Conservation (phyloP, 2,113 vertebrate genomes). For the Rissa tridactyla region DNA sequence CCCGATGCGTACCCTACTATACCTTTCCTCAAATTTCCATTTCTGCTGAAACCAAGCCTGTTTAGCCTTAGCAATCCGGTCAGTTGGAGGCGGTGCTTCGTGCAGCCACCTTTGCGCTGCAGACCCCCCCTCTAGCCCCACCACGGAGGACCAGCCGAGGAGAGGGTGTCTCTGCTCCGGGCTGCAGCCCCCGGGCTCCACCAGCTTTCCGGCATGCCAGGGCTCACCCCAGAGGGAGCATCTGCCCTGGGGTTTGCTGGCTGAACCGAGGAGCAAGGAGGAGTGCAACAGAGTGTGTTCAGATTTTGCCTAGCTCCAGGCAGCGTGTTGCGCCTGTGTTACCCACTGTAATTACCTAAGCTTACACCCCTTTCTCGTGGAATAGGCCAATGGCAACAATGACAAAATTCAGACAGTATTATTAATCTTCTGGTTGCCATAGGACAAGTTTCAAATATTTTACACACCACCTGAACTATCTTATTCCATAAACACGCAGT, state of each 20-base stretch:
- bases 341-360: not conserved
- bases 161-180: rapidly evolving
- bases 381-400: not conserved
- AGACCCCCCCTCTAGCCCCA: not conserved
- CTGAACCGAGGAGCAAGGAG: not conserved
- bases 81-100: not conserved
- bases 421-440: not conserved
- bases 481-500: not conserved
- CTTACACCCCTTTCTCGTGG: not conserved
- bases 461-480: not conserved
- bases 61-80: not conserved
- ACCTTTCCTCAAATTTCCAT: not conserved
- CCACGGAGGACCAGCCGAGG: rapidly evolving
- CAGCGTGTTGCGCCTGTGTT: not conserved
- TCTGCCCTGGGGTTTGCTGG: not conserved
- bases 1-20: rapidly evolving
- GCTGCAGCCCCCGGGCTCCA: not conserved
- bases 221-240: not conserved
- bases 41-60: not conserved
- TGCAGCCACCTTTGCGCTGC: not conserved
- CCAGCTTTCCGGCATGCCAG: not conserved
- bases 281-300: not conserved
- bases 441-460: not conserved
- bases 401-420: not conserved
- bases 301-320: not conserved